Percentiles rank a stretch among this genome's conserved stretches.
phyloP scores from a whole-genome alignment of 2,797 vertebrate genomes.

The Danio tinwini region DNA sequence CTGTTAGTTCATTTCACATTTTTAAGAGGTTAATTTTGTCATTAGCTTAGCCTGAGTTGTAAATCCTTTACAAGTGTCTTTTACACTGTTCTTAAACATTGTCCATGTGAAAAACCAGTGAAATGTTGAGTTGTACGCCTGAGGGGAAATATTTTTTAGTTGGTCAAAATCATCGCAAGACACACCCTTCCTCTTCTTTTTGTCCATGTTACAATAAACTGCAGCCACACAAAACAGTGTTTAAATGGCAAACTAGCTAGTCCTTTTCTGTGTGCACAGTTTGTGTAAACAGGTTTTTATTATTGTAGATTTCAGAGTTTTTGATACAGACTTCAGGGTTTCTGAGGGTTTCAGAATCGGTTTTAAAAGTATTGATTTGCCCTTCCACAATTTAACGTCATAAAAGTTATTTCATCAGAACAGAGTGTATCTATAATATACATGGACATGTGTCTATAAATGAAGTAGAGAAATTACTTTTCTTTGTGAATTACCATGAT shows the following conservation, averaged over 20 bases:
- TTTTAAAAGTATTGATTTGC: too few species aligned
- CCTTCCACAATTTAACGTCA: too few species aligned
- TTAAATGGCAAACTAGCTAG: neutral
- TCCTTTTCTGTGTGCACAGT: neutral
- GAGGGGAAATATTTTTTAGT: neutral
- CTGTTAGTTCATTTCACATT: neutral
- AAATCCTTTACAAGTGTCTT: neutral
- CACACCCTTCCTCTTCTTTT: slow-evolving; percentile 37
- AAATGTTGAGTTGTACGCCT: neutral
- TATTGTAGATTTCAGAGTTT: too few species aligned
- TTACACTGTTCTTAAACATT: neutral
- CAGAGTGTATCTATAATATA: too few species aligned
- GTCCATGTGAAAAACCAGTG: neutral
- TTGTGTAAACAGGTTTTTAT: neutral
- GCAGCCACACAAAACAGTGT: neutral
- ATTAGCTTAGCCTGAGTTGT: neutral
- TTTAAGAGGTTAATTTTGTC: neutral
- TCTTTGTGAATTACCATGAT: too few species aligned
- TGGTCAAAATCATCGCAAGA: slow-evolving; percentile 2
- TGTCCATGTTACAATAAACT: slow-evolving; percentile 9
- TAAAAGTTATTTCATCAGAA: too few species aligned
- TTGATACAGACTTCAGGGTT: too few species aligned
- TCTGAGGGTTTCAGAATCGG: too few species aligned
- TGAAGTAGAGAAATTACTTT: too few species aligned
- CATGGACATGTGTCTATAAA: too few species aligned